Evolutionary conservation across 2,113 vertebrate genomes (phyloP), one percentile per base, ranked within the genome.

Genomic region (Megaceryle maxima): DNA sequence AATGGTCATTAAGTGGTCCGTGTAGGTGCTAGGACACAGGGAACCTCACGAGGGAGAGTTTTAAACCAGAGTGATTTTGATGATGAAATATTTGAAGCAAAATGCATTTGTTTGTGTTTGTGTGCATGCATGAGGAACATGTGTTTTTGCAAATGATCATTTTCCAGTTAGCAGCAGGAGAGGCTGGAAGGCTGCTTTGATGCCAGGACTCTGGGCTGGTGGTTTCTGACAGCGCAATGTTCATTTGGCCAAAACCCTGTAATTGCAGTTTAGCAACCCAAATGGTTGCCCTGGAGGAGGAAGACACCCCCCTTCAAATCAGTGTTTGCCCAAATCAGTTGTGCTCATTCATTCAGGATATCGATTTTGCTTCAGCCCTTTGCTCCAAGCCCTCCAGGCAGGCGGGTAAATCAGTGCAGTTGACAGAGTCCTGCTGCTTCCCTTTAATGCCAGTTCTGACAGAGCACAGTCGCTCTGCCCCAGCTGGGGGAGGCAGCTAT

Each of bases 391-490:
- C 33, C 44, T 83, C 53, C 67, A 37, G 67, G 50, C 4, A 1
- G 9, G 41, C 0, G 2, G n/a, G 37, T 41, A 86, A 69, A 83
- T 50, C 63, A 77, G 9, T 2, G 6, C 1, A 9, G 62, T n/a
- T 92, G 72, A 39, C 1, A 2, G 63, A 86, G 50, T 33, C 55
- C 41, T 73, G 50, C 80, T 86, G 89, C 63, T 60, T 78, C n/a
- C 39, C 14, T 41, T 90, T 78, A 39, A 2, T 11, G 10, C 13
- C 5, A 1, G 8, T 69, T 68, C 41, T 85, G 46, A 46, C 26
- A 7, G 5, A 1, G 7, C 5, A 2, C 22, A n/a, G 25, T 35
- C 0, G 0, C 13, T 60, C 29, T 68, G 9, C 21, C 33, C 55
- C 2, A 0, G 39, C 16, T 39, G 4, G 4, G 12, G 35, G 29